Percentiles rank a stretch among this genome's conserved stretches.
These are phyloP conservation scores for Urocitellus parryii DNA, from an alignment of 2,113 vertebrate genomes.

Conservation along the genomic window DNA sequence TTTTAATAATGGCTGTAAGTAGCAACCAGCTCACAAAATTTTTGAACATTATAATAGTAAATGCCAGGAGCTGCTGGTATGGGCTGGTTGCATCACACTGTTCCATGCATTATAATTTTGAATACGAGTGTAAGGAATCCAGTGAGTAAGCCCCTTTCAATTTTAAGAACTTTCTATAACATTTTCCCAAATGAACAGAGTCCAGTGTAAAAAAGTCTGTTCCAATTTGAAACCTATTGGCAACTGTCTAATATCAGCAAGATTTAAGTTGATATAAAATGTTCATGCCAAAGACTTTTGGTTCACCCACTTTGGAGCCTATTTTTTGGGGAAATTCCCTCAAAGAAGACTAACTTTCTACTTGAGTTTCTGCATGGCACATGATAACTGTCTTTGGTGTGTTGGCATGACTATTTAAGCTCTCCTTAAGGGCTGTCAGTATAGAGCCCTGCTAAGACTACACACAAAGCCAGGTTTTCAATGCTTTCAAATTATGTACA, in stretches of 20 bases:
- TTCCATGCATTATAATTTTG: background rate
- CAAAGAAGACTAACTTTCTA: background rate
- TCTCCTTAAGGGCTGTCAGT: background rate
- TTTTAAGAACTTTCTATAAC: background rate
- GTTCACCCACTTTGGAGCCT: too few species aligned
- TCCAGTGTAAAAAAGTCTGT: background rate
- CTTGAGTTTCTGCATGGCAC: background rate
- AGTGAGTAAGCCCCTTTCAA: background rate
- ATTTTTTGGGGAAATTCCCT: background rate
- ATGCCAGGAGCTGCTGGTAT: background rate
- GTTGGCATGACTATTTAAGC: background rate
- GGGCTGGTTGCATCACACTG: background rate
- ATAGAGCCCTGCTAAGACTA: background rate
- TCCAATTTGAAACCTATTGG: background rate
- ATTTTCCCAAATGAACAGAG: background rate
- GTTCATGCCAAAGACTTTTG: background rate
- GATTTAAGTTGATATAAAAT: background rate
- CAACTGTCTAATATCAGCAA: background rate
- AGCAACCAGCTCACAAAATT: background rate
- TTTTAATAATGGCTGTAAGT: background rate
- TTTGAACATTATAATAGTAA: background rate
- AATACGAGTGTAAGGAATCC: background rate
- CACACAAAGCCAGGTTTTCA: background rate
- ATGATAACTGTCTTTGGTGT: background rate
- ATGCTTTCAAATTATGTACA: background rate